A percentile compares a stretch with the other conserved stretches of the same genome.
Evolutionary conservation across 2,113 vertebrate genomes (phyloP).

Genomic region (Poecilia latipinna): DNA sequence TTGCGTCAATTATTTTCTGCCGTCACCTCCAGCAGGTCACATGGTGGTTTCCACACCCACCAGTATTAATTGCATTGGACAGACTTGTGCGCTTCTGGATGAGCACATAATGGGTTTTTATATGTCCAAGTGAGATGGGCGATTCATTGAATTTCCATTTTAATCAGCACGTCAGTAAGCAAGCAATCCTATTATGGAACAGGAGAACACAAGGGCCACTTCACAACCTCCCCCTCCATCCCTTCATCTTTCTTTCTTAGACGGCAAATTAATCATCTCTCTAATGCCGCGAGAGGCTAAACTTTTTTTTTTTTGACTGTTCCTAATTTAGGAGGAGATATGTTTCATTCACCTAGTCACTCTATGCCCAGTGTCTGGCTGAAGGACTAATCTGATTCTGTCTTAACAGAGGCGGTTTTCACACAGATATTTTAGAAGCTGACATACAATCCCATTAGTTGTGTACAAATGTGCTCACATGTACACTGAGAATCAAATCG

Average conservation of each 20-base stretch:
- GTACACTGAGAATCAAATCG: constrained; percentile 5
- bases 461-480: not conserved
- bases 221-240: constrained; percentile 33
- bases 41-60: constrained; percentile 25
- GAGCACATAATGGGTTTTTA: constrained; percentile 2
- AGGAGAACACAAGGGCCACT: constrained; percentile 54
- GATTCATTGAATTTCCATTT: constrained; percentile 69
- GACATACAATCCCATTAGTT: not conserved
- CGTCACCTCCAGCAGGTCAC: constrained; percentile 29
- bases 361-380: constrained; percentile 43
- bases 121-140: constrained; percentile 5
- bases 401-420: constrained; percentile 12
- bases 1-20: constrained; percentile 1
- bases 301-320: constrained; percentile 17
- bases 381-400: constrained; percentile 55
- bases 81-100: not conserved
- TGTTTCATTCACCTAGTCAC: constrained; percentile 42
- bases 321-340: constrained; percentile 59
- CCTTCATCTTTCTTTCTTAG: constrained; percentile 5
- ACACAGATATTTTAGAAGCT: constrained; percentile 1
- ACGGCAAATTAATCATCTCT: constrained; percentile 75
- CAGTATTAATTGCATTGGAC: constrained; percentile 33
- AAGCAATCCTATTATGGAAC: constrained; percentile 68
- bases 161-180: constrained; percentile 57
- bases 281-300: constrained; percentile 63